Percentiles rank a stretch among this genome's conserved stretches.
Evolutionary conservation across 2,888 invertebrate species (phyloP).

Genomic region (Labia minor): DNA sequence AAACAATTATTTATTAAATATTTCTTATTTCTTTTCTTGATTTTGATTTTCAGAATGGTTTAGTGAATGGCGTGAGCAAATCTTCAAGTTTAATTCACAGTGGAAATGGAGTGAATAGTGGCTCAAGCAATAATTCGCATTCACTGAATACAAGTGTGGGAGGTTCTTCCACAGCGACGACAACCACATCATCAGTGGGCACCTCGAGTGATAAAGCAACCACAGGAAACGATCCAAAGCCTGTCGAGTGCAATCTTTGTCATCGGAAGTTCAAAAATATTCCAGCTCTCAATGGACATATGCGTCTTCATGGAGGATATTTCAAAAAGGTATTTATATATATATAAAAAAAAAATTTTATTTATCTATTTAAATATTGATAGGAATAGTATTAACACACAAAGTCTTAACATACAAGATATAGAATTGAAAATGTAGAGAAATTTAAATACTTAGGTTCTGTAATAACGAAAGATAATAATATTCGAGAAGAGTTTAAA

Average conservation of each 20-base stretch:
- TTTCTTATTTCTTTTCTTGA: not conserved
- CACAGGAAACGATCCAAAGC: conserved; percentile 48
- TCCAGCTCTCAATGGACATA: conserved; percentile 94
- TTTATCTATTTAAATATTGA: too few species aligned
- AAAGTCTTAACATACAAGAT: too few species aligned
- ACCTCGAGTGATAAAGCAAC: conserved; percentile 20
- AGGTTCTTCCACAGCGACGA: conserved; percentile 28
- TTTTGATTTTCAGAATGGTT: not conserved
- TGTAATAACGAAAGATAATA: too few species aligned
- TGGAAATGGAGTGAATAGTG: conserved; percentile 37
- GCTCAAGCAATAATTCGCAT: conserved; percentile 31
- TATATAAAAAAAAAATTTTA: too few species aligned
- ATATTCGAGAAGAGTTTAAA: too few species aligned
- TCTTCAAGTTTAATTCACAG: conserved; percentile 33
- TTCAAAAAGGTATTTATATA: conserved; percentile 66
- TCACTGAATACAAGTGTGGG: conserved; percentile 32
- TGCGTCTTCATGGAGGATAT: conserved; percentile 95
- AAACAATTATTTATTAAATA: too few species aligned
- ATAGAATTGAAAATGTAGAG: too few species aligned
- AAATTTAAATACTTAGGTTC: too few species aligned
- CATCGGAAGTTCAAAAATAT: conserved; percentile 94
- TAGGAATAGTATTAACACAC: too few species aligned
- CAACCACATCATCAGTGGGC: conserved; percentile 30
- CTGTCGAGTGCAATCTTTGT: conserved; percentile 90
- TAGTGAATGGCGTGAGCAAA: conserved; percentile 28